Evolutionary conservation across 2,797 vertebrate species (phyloP).

Genomic region (Parauchenoglanis punctatus): DNA sequence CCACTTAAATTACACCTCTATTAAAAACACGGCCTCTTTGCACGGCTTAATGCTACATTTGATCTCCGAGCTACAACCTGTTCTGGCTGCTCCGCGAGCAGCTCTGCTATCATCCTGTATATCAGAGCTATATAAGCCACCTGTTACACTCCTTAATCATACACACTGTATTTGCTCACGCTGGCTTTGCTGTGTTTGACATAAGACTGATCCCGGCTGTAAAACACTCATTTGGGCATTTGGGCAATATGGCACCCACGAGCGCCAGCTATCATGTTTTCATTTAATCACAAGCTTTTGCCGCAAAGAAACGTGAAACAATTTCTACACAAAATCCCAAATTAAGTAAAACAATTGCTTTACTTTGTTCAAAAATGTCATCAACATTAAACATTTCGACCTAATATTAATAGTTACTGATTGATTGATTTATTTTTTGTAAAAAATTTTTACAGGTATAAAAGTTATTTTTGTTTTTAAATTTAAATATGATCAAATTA

Average conservation of each 20-base stretch:
- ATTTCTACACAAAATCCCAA: neutral
- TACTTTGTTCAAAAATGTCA: neutral
- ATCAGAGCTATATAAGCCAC: constrained; percentile 63
- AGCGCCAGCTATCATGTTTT: too few species aligned
- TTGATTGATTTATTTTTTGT: too few species aligned
- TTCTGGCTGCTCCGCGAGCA: constrained; percentile 69
- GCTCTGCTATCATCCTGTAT: constrained; percentile 45
- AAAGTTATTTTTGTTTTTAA: too few species aligned
- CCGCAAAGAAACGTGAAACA: neutral
- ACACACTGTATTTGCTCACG: constrained; percentile 58
- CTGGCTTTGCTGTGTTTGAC: constrained; percentile 62
- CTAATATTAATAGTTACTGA: too few species aligned
- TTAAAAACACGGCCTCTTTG: constrained; percentile 75
- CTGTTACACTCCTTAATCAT: constrained; percentile 69
- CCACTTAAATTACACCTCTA: constrained; percentile 67
- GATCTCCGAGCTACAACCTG: constrained; percentile 78
- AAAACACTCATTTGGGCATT: constrained; percentile 60
- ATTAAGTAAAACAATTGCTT: neutral
- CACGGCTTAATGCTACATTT: constrained; percentile 77
- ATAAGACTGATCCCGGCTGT: constrained; percentile 65
- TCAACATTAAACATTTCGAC: too few species aligned
- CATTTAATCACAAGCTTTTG: neutral
- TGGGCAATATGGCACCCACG: neutral
- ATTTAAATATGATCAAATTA: too few species aligned
- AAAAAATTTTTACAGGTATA: too few species aligned